Conservation (phyloP, 2,797 vertebrate genomes). For the Hoplostethus atlanticus region DNA sequence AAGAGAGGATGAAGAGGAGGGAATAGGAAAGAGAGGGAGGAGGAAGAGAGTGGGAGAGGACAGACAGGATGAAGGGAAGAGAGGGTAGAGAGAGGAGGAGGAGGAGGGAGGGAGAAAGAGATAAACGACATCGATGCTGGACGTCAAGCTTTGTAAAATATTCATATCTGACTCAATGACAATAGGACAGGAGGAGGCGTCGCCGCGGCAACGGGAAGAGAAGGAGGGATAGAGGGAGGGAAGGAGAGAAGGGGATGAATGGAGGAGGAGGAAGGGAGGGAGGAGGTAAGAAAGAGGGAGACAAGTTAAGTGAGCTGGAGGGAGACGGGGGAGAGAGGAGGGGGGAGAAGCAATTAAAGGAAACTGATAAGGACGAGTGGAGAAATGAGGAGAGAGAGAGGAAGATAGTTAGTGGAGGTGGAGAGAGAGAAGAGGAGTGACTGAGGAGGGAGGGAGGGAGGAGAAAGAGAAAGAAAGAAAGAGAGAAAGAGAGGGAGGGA, state of each 20-base stretch:
- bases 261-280: background rate
- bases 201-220: conserved; percentile 43
- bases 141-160: conserved; percentile 61
- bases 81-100: background rate
- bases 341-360: no score
- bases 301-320: no score
- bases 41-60: background rate
- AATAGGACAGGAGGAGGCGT: conserved; percentile 38
- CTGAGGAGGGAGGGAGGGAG: background rate
- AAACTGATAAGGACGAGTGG: background rate
- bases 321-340: no score
- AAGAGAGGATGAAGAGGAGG: background rate
- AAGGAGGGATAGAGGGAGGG: background rate
- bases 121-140: conserved; percentile 46
- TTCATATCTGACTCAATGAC: conserved; percentile 64
- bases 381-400: conserved; percentile 8
- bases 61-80: background rate
- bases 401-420: background rate
- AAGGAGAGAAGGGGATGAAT: conserved; percentile 1
- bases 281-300: no score
- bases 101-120: conserved; percentile 11
- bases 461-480: conserved; percentile 3
- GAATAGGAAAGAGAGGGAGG: background rate
- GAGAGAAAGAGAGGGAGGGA: conserved; percentile 13
- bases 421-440: background rate